Conservation (phyloP, 2,888 invertebrate species). For the Drosophila macrothrix region DNA sequence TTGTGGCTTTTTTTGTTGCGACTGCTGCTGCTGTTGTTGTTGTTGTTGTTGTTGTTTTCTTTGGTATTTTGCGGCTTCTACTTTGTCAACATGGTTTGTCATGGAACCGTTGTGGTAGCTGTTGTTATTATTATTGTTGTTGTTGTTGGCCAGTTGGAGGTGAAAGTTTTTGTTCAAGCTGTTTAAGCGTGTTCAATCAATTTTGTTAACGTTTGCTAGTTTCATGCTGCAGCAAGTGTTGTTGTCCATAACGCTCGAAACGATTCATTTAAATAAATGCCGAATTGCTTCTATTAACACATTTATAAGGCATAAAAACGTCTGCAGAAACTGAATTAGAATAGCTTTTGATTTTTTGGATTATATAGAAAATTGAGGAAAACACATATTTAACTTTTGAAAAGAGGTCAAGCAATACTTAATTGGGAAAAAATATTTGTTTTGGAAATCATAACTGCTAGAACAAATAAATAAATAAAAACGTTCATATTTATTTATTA, state of each 20-base stretch:
- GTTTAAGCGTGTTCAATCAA: conserved; percentile 63
- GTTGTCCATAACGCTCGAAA: background rate
- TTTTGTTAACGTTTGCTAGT: conserved; percentile 44
- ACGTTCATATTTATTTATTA: no score
- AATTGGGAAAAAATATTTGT: background rate
- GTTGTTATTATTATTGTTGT: conserved; percentile 27
- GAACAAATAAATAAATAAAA: background rate
- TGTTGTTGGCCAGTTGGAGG: conserved; percentile 59
- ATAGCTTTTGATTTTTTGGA: background rate
- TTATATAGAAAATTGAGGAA: background rate
- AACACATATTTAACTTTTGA: background rate
- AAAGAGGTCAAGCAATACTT: background rate
- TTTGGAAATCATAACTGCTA: background rate
- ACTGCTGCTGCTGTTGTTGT: conserved; percentile 25
- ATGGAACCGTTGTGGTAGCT: conserved; percentile 25
- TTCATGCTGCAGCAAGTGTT: conserved; percentile 10
- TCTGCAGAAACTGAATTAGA: background rate
- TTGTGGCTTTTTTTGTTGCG: conserved; percentile 32
- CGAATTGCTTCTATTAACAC: conserved; percentile 4
- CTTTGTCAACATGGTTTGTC: conserved; percentile 59
- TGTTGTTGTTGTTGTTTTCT: conserved; percentile 34
- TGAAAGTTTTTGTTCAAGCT: conserved; percentile 76
- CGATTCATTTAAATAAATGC: conserved; percentile 4
- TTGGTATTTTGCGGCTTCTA: conserved; percentile 68
- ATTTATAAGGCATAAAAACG: background rate